Conservation (phyloP, 64 coral and sea anemone genomes). For the Acropora yongei region DNA sequence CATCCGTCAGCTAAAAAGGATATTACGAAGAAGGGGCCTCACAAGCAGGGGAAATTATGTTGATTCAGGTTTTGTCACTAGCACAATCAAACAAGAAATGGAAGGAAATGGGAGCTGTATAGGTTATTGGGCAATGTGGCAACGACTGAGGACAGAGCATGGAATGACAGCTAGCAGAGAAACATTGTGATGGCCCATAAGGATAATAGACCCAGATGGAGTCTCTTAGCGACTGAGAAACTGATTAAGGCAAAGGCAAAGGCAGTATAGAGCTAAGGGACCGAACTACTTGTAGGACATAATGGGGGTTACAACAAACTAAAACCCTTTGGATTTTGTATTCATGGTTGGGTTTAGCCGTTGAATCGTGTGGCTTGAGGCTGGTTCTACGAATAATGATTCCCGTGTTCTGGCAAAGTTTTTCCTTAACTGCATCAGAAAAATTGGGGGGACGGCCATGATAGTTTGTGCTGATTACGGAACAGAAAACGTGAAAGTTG, state of each 20-base stretch:
- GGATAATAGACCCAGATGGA: too few species aligned
- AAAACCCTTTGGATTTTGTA: slow-evolving; percentile 20
- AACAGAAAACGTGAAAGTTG: slow-evolving; percentile 72
- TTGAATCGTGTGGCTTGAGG: slow-evolving; percentile 8
- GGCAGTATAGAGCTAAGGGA: slow-evolving; percentile 12
- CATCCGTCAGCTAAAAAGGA: slow-evolving; percentile 48
- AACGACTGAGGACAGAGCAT: background rate
- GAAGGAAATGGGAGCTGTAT: slow-evolving; percentile 12
- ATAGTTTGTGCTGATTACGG: slow-evolving; percentile 13
- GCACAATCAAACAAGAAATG: background rate
- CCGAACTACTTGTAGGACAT: slow-evolving; percentile 64
- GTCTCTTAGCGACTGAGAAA: slow-evolving; percentile 38
- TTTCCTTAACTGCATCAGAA: background rate
- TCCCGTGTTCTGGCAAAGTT: background rate
- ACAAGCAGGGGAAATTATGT: slow-evolving; percentile 18
- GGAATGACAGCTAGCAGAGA: slow-evolving; percentile 43
- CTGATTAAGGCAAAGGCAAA: slow-evolving; percentile 44
- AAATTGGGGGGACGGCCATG: too few species aligned
- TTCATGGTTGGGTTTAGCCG: background rate
- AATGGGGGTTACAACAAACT: slow-evolving; percentile 53
- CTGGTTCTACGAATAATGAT: background rate
- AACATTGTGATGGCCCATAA: slow-evolving; percentile 12
- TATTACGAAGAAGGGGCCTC: slow-evolving; percentile 1
- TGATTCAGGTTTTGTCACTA: background rate
- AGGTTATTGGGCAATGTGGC: slow-evolving; percentile 44